Evolutionary conservation across 2,888 invertebrate species (phyloP), one percentile per base, ranked within the genome.

Genomic region (Tenthredo amoena): DNA sequence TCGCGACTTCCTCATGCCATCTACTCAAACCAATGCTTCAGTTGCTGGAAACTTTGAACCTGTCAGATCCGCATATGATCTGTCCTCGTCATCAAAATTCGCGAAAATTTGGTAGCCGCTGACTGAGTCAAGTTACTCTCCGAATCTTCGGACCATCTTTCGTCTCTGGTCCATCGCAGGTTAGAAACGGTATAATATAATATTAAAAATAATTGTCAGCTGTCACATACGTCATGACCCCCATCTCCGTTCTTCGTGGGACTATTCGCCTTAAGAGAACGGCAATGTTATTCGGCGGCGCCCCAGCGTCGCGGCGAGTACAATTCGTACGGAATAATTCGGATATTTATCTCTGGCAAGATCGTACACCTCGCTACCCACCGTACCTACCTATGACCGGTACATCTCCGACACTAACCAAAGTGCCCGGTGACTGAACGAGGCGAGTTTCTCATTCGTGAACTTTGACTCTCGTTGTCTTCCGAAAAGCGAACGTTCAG

Each of bases 141-240:
- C 12, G 40, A 21, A 26, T 74, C 43, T 34, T 68, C 21, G 43
- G 77, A 55, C 18, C 34, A 55, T 77, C 40, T 37, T 15, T 62
- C 37, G 81, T 74, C 74, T 68, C 55, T 18, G 77, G 10, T 77
- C 15, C 5, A 47, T 18, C 18, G 34, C 50, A n/a, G 3, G 26
- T 15, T n/a, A 50, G 34, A n/a, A 55, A 50, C 26, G 55, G 68
- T 31, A 31, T n/a, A 40, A 74, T 72, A 31, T 84, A 84, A 58
- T 84, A 84, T 74, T 72, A 82, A 82, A 85, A 85, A 82, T 85
- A 85, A 85, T 85, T 85, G 85, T 85, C 85, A 85, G 85, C 85
- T 82, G 85, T 85, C 82, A 85, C 81, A 85, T 72, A 72, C 85
- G 85, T 82, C 82, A 50, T 85, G 85, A 85, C 82, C 82, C 85